Evolutionary conservation across 64 coral and sea anemone species (phyloP), one percentile per base, ranked within the genome.

Genomic region (Exaiptasia diaphana): DNA sequence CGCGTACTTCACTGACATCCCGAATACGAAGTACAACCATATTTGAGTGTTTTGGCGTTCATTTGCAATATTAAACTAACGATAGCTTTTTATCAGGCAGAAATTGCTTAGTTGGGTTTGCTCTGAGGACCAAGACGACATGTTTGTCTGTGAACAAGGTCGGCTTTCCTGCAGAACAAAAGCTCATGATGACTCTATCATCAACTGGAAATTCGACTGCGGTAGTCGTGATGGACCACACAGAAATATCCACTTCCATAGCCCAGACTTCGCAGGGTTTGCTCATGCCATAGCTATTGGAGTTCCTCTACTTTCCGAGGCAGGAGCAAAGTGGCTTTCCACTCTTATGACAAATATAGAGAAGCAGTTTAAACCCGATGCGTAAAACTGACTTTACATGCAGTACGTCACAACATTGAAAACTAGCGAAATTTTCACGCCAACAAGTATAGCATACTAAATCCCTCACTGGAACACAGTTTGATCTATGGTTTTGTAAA

Each of bases 191-290:
- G 84, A 67, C 58, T 3, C 20, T 30, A 68, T 87, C 24, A 41
- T 53, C 30, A 77, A 87, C 57, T 78, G 84, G 84, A 87, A 87
- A 52, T 87, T 87, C 48, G 84, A 87, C 41, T 87, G 84, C 55
- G 84, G 84, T 32, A 73, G 78, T 57, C 73, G 84, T 5, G n/a
- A 8, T 3, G 73, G 73, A 41, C 57, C 73, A 7, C 84, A 87
- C 67, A 10, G 42, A 67, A 87, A 63, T 45, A 39, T 12, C 20
- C 84, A 87, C 42, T 87, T 17, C 2, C 33, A 53, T 1, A 46
- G 22, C 24, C 35, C 73, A 6, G 84, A 87, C 28, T 77, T 31
- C 38, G 29, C 38, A 53, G 84, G 84, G 4, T 77, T 87, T 52
- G 30, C 24, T 13, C 58, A 78, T 40, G 84, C 84, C 5, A 53